phyloP scores from a whole-genome alignment of 2,113 vertebrate genomes.

The Pandion haliaetus region DNA sequence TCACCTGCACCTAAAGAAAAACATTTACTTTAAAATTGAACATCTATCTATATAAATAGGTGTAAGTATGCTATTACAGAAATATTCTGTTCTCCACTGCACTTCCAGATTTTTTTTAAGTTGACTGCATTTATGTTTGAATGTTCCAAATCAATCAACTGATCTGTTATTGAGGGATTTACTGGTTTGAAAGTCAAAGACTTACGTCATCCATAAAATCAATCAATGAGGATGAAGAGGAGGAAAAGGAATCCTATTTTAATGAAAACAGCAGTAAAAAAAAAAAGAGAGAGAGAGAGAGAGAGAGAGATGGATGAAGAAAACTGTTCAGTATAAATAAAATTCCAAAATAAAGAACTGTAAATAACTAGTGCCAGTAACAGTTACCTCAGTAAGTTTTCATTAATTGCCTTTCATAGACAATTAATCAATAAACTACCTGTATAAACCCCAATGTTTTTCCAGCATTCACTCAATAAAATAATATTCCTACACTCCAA shows the following conservation, averaged over 20 bases:
- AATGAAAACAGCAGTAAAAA: slow-evolving; percentile 82
- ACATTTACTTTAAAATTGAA: background rate
- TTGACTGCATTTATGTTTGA: slow-evolving; percentile 64
- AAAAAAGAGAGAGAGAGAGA: slow-evolving; percentile 65
- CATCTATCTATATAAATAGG: background rate
- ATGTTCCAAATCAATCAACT: slow-evolving; percentile 64
- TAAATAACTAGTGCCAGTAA: slow-evolving; percentile 61
- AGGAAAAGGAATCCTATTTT: slow-evolving; percentile 93
- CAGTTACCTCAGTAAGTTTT: slow-evolving; percentile 13
- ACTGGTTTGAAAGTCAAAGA: slow-evolving; percentile 76
- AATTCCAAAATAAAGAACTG: slow-evolving; percentile 66
- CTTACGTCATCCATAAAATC: slow-evolving; percentile 98
- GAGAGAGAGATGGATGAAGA: slow-evolving; percentile 77
- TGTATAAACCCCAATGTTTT: background rate
- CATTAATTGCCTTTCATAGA: slow-evolving; percentile 34
- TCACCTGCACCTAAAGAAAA: background rate
- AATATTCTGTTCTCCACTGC: background rate
- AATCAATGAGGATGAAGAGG: slow-evolving; percentile 95
- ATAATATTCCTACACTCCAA: background rate
- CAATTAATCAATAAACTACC: slow-evolving; percentile 21
- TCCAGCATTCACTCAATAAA: background rate
- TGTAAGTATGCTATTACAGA: background rate
- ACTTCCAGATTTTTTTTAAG: slow-evolving; percentile 37
- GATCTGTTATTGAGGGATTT: slow-evolving; percentile 57
- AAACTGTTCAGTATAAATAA: slow-evolving; percentile 69